Base-by-base conservation (phyloP, 2,888 invertebrate genomes). In the Polia nebulosa region DNA sequence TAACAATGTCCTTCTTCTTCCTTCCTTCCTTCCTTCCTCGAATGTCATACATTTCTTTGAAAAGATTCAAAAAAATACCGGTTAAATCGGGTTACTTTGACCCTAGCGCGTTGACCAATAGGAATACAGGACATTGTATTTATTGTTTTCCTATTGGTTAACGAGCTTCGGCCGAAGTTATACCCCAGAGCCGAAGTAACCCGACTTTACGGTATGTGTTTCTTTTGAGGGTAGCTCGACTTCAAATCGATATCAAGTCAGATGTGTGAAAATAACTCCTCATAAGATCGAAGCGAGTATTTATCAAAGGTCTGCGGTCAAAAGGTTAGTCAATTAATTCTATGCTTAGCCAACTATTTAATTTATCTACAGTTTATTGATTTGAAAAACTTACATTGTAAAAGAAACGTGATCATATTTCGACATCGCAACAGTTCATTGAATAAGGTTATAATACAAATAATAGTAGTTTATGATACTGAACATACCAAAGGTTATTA, bases 361-460 rank as follows among this genome's bases (percentile, higher is more conserved):
- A 75, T 49, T 17, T 56, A 63, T 29, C 11, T 8, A 32, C 52
- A 32, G 29, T 52, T 45, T 56, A 76, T 25, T 44, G 13, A 55
- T 52, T 36, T 13, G 44, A 53, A 56, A 52, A 41, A 7, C 17
- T 47, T 66, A 55, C 57, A 67, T 80, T 76, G 56, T 80, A 45
- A 60, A 45, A 58, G 70, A 61, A 76, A 69, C 76, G 81, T 80
- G 76, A 76, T 77, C 62, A 69, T 80, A 76, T 60, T 63, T 34
- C n/a, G 29, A 29, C 29, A 61, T 60, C 22, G 32, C 44, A 61
- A 56, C 34, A 27, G 17, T 27, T 29, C 1, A 22, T 8, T 17
- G 36, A 13, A 52, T 11, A 25, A 9, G 20, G 20, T 22, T n/a
- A 20, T 25, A 45, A 71, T 22, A 27, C 3, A 64, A 36, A 47